A percentile compares a stretch with the other conserved stretches of the same genome.
phyloP scores from a whole-genome alignment of 2,797 vertebrate genomes.

The Enteromius thamalakanensis region DNA sequence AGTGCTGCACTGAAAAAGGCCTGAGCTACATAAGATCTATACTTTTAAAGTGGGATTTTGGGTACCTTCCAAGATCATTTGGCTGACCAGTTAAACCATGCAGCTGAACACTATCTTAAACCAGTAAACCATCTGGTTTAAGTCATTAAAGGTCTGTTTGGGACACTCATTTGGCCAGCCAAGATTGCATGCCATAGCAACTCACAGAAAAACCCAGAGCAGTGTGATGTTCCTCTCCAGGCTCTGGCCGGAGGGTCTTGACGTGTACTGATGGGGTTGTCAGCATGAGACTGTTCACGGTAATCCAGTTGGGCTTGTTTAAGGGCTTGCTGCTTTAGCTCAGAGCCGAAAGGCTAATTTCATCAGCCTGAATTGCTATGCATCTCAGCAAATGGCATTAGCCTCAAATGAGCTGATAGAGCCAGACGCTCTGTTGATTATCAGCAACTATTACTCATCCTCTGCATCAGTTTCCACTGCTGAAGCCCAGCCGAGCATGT shows the following conservation, averaged over 20 bases:
- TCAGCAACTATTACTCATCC: conserved; percentile 60
- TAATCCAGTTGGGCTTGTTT: conserved; percentile 63
- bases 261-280: conserved; percentile 77
- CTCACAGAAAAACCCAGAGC: conserved; percentile 7
- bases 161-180: not conserved
- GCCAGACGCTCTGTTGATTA: conserved; percentile 71
- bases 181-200: not conserved
- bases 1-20: not conserved
- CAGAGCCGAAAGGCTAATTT: conserved; percentile 70
- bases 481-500: conserved; percentile 58
- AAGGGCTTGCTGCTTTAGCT: conserved; percentile 70
- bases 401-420: conserved; percentile 75
- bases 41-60: not conserved
- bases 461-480: conserved; percentile 63
- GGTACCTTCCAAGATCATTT: not conserved
- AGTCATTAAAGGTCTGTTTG: not conserved
- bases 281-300: conserved; percentile 62
- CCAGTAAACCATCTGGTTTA: not conserved
- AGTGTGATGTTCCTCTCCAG: conserved; percentile 66
- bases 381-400: conserved; percentile 77
- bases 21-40: not conserved
- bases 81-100: not conserved
- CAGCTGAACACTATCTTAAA: not conserved
- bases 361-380: conserved; percentile 75
- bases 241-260: conserved; percentile 61